Evolutionary conservation across 2,797 vertebrate genomes (phyloP), one percentile per base, ranked within the genome.

Genomic region (Nyctalus aviator): DNA sequence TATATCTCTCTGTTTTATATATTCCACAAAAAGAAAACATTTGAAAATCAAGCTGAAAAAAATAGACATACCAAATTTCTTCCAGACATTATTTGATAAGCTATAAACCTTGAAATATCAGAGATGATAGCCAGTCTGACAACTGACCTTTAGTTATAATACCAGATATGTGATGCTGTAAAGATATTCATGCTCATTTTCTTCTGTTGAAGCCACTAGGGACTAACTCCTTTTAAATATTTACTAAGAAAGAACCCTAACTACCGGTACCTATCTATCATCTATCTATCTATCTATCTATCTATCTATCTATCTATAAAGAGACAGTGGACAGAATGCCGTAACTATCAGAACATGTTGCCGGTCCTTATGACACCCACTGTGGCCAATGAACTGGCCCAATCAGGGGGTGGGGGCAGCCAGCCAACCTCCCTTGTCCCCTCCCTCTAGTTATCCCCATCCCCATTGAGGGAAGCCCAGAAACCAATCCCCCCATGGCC

Each of bases 61-160:
- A 93, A 92, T 73, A 18, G 50, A 91, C 11, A 66, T 30, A 72
- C 50, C 71, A 90, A 84, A 59, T 96, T 95, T 94, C 84, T 91
- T 50, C 48, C 91, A 95, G 79, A 90, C 94, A 59, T 89, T 88
- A 92, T 96, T 95, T 96, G 59, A 94, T 93, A 92, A 92, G 71
- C 53, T 96, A 84, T 94, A 97, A 97, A 96, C 11, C n/a, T 88
- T 92, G 92, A 96, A 96, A 96, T 95, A 95, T 94, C 94, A 96
- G 69, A 97, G 35, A 84, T 83, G 71, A 84, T 85, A 81, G 62
- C 15, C 57, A 95, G 93, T 82, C 81, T 91, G 94, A 95, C 69
- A 96, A 96, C 77, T 95, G 88, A 97, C 94, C 96, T 96, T 97
- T 96, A 95, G 86, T 94, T 95, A 95, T 93, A 94, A 94, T 88